These are phyloP conservation scores for Megaleporinus macrocephalus DNA, from an alignment of 2,113 vertebrate species.

Conservation along the genomic window DNA sequence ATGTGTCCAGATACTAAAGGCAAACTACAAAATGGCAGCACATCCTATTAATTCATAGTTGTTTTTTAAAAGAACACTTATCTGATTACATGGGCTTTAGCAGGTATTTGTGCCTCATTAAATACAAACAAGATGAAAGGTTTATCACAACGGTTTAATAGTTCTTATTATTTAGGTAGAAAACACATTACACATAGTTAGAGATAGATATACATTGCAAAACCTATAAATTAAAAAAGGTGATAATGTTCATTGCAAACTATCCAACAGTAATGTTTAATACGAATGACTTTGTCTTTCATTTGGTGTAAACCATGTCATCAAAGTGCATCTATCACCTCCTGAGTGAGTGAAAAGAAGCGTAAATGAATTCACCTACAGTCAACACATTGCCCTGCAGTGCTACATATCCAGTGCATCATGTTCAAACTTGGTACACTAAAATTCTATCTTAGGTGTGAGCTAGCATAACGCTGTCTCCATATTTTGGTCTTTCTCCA, in stretches of 20 bases:
- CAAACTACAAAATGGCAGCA: too few species aligned
- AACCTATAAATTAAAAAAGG: constrained; percentile 1
- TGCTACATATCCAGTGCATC: constrained; percentile 14
- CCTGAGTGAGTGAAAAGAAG: constrained; percentile 13
- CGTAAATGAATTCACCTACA: neutral
- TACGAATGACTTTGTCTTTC: constrained; percentile 14
- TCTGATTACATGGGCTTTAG: neutral
- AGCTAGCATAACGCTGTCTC: neutral
- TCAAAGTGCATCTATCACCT: constrained; percentile 24
- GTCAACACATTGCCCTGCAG: neutral
- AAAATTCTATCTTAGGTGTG: neutral
- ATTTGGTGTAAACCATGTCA: constrained; percentile 38
- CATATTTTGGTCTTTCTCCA: neutral
- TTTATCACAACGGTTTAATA: constrained; percentile 50
- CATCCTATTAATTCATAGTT: too few species aligned
- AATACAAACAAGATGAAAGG: neutral
- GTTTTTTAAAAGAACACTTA: too few species aligned
- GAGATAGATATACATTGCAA: constrained; percentile 13
- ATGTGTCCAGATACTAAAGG: too few species aligned
- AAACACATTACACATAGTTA: constrained; percentile 25
- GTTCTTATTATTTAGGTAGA: constrained; percentile 35
- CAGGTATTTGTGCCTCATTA: neutral
- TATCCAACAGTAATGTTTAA: neutral
- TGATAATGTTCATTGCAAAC: neutral
- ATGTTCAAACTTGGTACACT: neutral